phyloP scores from a whole-genome alignment of 2,797 vertebrate species.

The Rhincodon typus region DNA sequence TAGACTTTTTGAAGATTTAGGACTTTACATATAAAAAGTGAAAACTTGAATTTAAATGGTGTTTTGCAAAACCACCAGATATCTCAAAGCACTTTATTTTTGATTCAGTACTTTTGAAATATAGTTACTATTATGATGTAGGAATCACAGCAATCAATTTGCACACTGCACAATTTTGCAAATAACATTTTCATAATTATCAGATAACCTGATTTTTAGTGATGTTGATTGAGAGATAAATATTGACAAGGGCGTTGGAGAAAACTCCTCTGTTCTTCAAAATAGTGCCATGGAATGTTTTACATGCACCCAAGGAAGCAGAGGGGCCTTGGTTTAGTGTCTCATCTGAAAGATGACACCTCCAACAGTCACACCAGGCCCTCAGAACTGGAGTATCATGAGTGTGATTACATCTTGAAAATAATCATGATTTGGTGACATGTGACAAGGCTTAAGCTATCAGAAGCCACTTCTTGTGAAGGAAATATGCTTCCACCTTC shows the following conservation, averaged over 20 bases:
- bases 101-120: neutral
- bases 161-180: neutral
- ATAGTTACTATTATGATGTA: neutral
- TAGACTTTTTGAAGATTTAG: neutral
- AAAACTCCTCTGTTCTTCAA: neutral
- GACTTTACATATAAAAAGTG: neutral
- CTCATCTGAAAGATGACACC: neutral
- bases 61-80: neutral
- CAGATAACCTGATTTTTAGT: neutral
- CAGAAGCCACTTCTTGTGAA: neutral
- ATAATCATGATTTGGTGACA: neutral
- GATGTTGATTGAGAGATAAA: neutral
- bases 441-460: neutral
- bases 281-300: neutral
- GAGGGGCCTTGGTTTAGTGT: neutral
- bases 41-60: neutral
- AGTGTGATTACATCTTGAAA: neutral
- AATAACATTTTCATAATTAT: too few relatives aligned
- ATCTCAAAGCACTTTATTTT: neutral
- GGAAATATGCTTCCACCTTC: neutral
- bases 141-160: neutral
- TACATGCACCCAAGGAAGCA: neutral
- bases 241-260: too few relatives aligned
- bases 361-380: neutral
- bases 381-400: neutral